phyloP scores from a whole-genome alignment of 2,113 vertebrate genomes.

The Coptodon rendalli region DNA sequence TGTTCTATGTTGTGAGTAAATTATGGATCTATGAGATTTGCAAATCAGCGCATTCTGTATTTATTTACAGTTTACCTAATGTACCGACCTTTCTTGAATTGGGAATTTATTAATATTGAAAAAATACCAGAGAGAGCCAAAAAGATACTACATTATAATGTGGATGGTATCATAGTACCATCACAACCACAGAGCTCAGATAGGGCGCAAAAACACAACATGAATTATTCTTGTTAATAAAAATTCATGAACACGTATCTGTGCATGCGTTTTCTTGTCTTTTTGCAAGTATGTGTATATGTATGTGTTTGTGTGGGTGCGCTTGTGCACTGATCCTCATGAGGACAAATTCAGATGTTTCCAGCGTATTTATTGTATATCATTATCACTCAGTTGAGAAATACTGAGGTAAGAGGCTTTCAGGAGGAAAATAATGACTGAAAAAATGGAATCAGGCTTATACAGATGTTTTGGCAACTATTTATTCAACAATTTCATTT shows the following conservation, averaged over 20 bases:
- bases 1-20: not conserved
- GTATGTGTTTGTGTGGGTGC: not conserved
- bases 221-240: slow-evolving; percentile 26
- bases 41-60: not conserved
- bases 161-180: not conserved
- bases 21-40: not conserved
- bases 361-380: not conserved
- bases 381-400: not conserved
- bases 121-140: not conserved
- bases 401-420: not conserved
- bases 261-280: not conserved
- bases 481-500: slow-evolving; percentile 71
- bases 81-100: not conserved
- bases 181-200: not conserved
- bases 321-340: not conserved
- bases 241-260: slow-evolving; percentile 23
- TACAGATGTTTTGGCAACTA: slow-evolving; percentile 57
- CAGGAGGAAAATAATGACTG: not conserved
- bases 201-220: not conserved
- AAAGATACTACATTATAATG: not conserved
- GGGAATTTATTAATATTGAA: not conserved
- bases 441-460: slow-evolving; percentile 29
- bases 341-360: not conserved
- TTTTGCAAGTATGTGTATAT: not conserved
- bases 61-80: not conserved